A percentile compares a stretch with the other conserved stretches of the same genome.
Evolutionary conservation across 1,140 invertebrate species (phyloP).

Genomic region (Lineus longissimus): DNA sequence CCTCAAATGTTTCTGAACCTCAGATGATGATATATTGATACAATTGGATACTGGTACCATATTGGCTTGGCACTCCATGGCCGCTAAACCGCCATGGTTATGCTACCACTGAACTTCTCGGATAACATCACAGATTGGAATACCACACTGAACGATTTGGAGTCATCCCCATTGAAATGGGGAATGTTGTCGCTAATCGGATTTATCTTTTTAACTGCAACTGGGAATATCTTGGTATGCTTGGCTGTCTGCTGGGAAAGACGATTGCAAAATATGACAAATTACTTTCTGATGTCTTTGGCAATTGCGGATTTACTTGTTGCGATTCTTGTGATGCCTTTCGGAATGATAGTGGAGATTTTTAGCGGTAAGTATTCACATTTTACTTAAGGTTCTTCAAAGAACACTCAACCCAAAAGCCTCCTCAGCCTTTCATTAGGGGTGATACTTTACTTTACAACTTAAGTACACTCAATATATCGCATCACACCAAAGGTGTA

Average conservation of each 20-base stretch:
- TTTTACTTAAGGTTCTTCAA: background rate
- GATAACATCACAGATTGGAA: too few relatives aligned
- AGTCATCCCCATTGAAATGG: conserved; percentile 24
- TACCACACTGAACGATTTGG: background rate
- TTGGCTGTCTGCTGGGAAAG: conserved; percentile 94
- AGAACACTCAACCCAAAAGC: too few relatives aligned
- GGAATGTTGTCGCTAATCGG: conserved; percentile 52
- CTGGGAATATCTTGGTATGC: conserved; percentile 91
- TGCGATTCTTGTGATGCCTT: conserved; percentile 89
- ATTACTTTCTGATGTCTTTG: conserved; percentile 95
- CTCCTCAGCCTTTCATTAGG: too few relatives aligned
- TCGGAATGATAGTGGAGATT: conserved; percentile 89
- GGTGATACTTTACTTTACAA: too few relatives aligned
- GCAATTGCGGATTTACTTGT: conserved; percentile 94
- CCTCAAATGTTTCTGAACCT: too few relatives aligned
- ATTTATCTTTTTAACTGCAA: conserved; percentile 79
- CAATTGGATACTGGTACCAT: too few relatives aligned
- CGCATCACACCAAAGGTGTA: too few relatives aligned
- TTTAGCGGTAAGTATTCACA: conserved; percentile 42
- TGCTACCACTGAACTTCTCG: background rate
- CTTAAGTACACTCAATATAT: too few relatives aligned
- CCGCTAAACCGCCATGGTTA: background rate
- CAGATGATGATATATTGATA: too few relatives aligned
- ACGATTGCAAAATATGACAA: conserved; percentile 92
- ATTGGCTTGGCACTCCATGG: too few relatives aligned